Evolutionary conservation across 2,888 invertebrate species (phyloP).

Genomic region (Dione juno): DNA sequence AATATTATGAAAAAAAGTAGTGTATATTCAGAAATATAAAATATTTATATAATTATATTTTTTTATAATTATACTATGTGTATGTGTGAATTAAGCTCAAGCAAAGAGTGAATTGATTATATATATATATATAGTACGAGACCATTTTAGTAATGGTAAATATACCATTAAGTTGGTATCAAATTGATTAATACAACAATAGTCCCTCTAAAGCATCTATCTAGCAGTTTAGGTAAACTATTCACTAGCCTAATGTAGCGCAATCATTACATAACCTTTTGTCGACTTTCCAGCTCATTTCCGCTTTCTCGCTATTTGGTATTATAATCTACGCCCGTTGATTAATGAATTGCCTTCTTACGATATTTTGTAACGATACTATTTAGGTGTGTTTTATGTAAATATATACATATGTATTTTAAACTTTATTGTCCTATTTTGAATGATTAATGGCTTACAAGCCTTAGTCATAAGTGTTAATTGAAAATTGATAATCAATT

Average conservation of each 20-base stretch:
- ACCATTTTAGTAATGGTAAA: too few species aligned
- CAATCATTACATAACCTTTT: slow-evolving; percentile 27
- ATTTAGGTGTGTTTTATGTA: background rate
- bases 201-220: background rate
- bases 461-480: too few species aligned
- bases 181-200: too few species aligned
- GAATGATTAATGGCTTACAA: background rate
- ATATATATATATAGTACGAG: too few species aligned
- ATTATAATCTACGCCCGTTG: slow-evolving; percentile 30
- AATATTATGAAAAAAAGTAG: too few species aligned
- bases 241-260: slow-evolving; percentile 22
- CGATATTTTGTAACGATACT: background rate
- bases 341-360: slow-evolving; percentile 26
- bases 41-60: too few species aligned
- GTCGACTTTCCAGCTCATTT: slow-evolving; percentile 30
- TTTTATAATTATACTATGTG: too few species aligned
- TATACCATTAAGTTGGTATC: too few species aligned
- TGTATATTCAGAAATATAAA: too few species aligned
- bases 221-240: background rate
- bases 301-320: slow-evolving; percentile 34
- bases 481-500: too few species aligned
- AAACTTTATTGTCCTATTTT: background rate
- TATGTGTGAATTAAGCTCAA: too few species aligned
- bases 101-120: too few species aligned
- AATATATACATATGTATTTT: background rate